Conservation (phyloP, 2,888 invertebrate genomes). For the Pristionchus japonicus region DNA sequence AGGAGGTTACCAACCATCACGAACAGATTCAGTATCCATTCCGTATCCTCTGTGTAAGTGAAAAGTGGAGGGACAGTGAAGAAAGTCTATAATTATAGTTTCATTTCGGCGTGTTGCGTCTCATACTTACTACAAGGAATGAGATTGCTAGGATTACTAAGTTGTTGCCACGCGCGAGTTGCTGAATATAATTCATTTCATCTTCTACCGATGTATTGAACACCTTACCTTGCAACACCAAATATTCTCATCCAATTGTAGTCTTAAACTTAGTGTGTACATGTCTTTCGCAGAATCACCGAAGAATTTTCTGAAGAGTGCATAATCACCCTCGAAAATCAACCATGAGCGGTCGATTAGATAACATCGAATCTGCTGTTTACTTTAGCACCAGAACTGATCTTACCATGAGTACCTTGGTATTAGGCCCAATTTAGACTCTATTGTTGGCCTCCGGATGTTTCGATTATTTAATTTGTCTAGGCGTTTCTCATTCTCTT, state of each 20-base stretch:
- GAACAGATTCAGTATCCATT: neutral
- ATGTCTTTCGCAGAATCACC: slow-evolving; percentile 13
- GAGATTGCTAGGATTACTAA: neutral
- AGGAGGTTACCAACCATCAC: neutral
- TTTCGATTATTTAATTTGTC: neutral
- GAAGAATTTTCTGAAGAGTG: neutral
- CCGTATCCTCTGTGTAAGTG: neutral
- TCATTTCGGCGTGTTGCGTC: neutral
- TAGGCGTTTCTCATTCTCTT: neutral
- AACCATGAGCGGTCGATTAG: neutral
- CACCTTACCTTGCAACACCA: slow-evolving; percentile 6
- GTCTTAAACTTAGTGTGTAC: slow-evolving; percentile 17
- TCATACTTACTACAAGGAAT: neutral
- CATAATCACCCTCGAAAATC: neutral
- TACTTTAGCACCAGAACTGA: too few species aligned
- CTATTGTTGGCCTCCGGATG: neutral
- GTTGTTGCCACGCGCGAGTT: neutral
- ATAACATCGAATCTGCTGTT: too few species aligned
- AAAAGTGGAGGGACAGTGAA: neutral
- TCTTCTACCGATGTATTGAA: neutral
- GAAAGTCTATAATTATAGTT: neutral
- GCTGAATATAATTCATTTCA: neutral
- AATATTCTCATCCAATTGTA: slow-evolving; percentile 27
- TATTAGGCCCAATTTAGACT: neutral
- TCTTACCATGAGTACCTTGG: neutral